phyloP scores from a whole-genome alignment of 2,113 vertebrate species.

The Pterophyllum scalare region DNA sequence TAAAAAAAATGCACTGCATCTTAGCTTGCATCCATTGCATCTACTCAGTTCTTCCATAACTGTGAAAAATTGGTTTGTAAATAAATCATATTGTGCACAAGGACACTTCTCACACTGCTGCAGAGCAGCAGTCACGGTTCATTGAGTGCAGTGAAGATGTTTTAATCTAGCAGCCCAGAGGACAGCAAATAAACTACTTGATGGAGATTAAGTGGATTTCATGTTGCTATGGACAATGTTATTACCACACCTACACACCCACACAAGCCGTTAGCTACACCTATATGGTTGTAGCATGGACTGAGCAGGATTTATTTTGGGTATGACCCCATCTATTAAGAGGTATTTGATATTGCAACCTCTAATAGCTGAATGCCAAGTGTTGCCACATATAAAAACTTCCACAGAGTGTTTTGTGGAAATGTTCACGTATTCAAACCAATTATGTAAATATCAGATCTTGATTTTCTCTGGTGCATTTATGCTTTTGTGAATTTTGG shows the following conservation, averaged over 20 bases:
- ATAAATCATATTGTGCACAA: constrained; percentile 13
- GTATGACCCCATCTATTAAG: constrained; percentile 5
- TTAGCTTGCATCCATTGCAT: background rate
- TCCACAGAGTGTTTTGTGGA: background rate
- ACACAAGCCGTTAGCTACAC: background rate
- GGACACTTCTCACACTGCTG: constrained; percentile 9
- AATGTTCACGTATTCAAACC: background rate
- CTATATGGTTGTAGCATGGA: background rate
- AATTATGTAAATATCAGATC: background rate
- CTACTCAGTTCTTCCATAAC: constrained; percentile 13
- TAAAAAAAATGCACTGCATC: constrained; percentile 10
- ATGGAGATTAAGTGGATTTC: constrained; percentile 41
- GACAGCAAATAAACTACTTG: constrained; percentile 18
- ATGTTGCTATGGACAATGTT: constrained; percentile 30
- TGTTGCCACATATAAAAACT: background rate
- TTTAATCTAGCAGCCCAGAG: constrained; percentile 13
- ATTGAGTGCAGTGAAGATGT: constrained; percentile 24
- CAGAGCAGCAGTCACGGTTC: constrained; percentile 16
- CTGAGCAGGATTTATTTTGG: background rate
- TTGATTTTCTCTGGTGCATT: background rate
- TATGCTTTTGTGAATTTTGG: background rate
- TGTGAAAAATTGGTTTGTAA: constrained; percentile 39
- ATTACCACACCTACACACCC: constrained; percentile 7
- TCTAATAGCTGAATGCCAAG: background rate
- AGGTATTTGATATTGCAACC: background rate